Conservation (phyloP, 1,140 invertebrate species). For the Dendrolimus kikuchii region DNA sequence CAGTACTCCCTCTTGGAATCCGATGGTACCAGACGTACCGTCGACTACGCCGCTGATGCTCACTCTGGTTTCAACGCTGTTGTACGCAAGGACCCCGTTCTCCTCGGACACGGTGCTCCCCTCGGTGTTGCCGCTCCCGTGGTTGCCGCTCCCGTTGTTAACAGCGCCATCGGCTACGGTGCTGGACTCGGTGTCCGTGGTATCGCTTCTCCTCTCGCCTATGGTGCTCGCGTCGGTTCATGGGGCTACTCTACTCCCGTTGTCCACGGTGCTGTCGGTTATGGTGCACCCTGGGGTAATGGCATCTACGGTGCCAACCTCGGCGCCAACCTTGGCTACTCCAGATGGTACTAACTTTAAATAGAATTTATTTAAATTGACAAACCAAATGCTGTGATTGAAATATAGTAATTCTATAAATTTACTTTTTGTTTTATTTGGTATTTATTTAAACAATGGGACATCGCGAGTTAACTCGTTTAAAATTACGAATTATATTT, state of each 20-base stretch:
- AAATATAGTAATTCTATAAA: slow-evolving; percentile 17
- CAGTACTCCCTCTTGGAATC: slow-evolving; percentile 65
- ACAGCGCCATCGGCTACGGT: slow-evolving; percentile 9
- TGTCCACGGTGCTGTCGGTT: slow-evolving; percentile 10
- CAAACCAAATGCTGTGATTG: slow-evolving; percentile 30
- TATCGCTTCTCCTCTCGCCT: slow-evolving; percentile 25
- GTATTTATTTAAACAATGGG: not conserved
- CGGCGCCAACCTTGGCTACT: slow-evolving; percentile 19
- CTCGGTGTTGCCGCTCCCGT: slow-evolving; percentile 20
- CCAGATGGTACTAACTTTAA: slow-evolving; percentile 23
- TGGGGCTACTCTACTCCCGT: slow-evolving; percentile 4
- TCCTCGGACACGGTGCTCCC: slow-evolving; percentile 29
- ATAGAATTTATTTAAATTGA: no score
- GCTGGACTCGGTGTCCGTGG: no score
- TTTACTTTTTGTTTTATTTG: slow-evolving; percentile 1
- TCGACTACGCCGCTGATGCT: slow-evolving; percentile 66
- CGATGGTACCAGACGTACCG: slow-evolving; percentile 65
- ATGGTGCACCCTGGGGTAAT: slow-evolving; percentile 25
- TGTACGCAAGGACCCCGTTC: slow-evolving; percentile 46
- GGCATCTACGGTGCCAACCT: slow-evolving; percentile 29
- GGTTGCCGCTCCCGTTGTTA: slow-evolving; percentile 21
- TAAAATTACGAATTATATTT: no score
- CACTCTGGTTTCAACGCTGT: slow-evolving; percentile 61
- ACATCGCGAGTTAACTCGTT: no score
- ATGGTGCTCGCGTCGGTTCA: slow-evolving; percentile 12